phyloP scores from a whole-genome alignment of 2,888 invertebrate genomes.

The Phytoseiulus persimilis region DNA sequence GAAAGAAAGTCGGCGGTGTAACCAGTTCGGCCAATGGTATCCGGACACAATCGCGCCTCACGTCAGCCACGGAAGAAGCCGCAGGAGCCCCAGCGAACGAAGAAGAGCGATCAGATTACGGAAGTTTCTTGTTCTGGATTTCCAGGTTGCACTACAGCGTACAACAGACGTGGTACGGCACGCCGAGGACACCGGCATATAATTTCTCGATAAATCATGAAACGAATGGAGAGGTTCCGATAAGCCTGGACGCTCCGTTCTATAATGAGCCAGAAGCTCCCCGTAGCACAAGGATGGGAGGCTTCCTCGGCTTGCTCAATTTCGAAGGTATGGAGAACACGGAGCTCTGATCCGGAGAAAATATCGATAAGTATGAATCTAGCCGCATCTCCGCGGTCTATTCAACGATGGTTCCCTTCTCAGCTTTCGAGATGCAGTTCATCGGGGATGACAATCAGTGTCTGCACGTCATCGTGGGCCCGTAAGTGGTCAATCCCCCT shows the following conservation, averaged over 20 bases:
- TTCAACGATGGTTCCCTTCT: not conserved
- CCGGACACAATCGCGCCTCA: too few species aligned
- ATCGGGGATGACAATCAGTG: slow-evolving; percentile 23
- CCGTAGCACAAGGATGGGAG: slow-evolving; percentile 12
- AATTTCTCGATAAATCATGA: slow-evolving; percentile 11
- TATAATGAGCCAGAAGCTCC: slow-evolving; percentile 25
- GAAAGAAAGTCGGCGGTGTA: too few species aligned
- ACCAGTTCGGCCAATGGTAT: too few species aligned
- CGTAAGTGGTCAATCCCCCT: too few species aligned
- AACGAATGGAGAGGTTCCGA: slow-evolving; percentile 33
- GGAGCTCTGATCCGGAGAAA: too few species aligned
- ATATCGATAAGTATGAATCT: too few species aligned
- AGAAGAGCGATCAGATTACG: too few species aligned
- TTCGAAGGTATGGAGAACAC: slow-evolving; percentile 28
- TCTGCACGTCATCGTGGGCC: slow-evolving; percentile 18
- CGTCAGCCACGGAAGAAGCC: too few species aligned
- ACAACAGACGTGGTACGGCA: slow-evolving; percentile 18
- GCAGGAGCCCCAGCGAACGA: too few species aligned
- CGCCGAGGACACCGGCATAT: slow-evolving; percentile 6
- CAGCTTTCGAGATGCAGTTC: slow-evolving; percentile 34
- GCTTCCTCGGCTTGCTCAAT: slow-evolving; percentile 7
- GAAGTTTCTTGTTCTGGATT: not conserved
- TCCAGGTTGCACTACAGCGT: slow-evolving; percentile 20
- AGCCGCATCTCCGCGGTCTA: too few species aligned
- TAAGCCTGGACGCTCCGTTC: not conserved